Conservation (phyloP, 2,888 invertebrate genomes). For the Corbicula japonica region DNA sequence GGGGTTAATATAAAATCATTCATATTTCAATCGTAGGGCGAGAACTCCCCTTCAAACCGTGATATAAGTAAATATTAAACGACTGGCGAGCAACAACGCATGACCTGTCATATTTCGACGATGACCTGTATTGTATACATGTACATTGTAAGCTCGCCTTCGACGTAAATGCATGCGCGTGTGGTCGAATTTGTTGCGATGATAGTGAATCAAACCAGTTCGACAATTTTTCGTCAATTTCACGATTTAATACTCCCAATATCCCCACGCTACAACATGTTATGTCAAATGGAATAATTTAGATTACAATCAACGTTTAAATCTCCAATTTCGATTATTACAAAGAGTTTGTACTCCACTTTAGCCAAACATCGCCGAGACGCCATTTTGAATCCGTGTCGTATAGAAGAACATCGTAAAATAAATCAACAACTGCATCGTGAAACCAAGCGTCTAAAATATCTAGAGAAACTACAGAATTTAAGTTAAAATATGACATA, state of each 20-base stretch:
- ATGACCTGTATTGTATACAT: too few relatives aligned
- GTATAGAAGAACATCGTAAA: conserved; percentile 15
- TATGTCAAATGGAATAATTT: background rate
- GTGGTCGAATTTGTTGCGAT: conserved; percentile 32
- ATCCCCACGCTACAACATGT: background rate
- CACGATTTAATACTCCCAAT: background rate
- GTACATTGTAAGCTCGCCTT: conserved; percentile 19
- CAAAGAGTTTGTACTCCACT: conserved; percentile 42
- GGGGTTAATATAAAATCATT: too few relatives aligned
- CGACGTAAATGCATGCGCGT: conserved; percentile 35
- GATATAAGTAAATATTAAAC: too few relatives aligned
- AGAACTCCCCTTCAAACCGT: too few relatives aligned
- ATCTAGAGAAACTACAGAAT: conserved; percentile 22
- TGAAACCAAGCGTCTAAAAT: conserved; percentile 28
- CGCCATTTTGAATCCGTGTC: conserved; percentile 58
- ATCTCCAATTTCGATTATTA: conserved; percentile 20
- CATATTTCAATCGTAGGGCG: too few relatives aligned
- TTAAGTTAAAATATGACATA: conserved; percentile 16
- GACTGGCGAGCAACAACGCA: too few relatives aligned
- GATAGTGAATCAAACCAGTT: background rate
- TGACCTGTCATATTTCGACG: too few relatives aligned
- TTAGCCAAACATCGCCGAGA: conserved; percentile 41
- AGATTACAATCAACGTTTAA: background rate
- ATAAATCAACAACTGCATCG: conserved; percentile 18
- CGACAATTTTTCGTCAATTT: background rate